Conservation (phyloP, 2,797 vertebrate species). For the Danio kyathit region DNA sequence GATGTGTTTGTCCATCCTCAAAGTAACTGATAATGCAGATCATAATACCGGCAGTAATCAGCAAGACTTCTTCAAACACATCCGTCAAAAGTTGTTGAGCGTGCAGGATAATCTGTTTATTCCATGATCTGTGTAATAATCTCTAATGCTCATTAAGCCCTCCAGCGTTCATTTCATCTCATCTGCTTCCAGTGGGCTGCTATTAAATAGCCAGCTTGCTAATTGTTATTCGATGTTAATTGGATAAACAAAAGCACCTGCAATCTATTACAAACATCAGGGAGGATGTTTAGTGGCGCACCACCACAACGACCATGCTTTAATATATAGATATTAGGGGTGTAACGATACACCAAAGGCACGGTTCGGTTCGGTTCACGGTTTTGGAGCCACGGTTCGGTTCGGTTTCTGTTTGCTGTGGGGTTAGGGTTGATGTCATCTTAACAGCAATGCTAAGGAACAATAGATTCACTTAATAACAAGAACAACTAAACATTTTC, state of each 20-base stretch:
- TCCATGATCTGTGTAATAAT: constrained; percentile 49
- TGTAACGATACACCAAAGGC: no score
- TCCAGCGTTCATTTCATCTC: constrained; percentile 46
- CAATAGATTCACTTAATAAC: no score
- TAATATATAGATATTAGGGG: no score
- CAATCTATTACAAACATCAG: constrained; percentile 49
- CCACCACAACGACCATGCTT: no score
- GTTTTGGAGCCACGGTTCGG: no score
- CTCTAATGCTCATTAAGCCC: constrained; percentile 56
- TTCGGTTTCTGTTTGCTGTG: no score
- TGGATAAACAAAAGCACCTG: constrained; percentile 55
- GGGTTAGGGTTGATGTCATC: no score
- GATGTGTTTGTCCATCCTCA: no score
- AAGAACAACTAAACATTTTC: no score
- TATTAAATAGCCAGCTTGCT: constrained; percentile 55
- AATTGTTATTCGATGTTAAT: constrained; percentile 65
- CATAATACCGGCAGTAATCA: background rate
- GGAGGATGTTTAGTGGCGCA: constrained; percentile 38
- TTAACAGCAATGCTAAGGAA: no score
- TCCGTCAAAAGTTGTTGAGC: constrained; percentile 47
- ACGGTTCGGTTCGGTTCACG: no score
- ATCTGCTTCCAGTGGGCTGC: constrained; percentile 51
- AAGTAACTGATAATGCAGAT: background rate
- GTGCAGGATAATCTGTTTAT: constrained; percentile 43
- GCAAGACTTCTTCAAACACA: constrained; percentile 27